Percentiles rank a stretch among this genome's conserved stretches.
phyloP scores from a whole-genome alignment of 2,888 invertebrate genomes.

The Incurvaria masculella region DNA sequence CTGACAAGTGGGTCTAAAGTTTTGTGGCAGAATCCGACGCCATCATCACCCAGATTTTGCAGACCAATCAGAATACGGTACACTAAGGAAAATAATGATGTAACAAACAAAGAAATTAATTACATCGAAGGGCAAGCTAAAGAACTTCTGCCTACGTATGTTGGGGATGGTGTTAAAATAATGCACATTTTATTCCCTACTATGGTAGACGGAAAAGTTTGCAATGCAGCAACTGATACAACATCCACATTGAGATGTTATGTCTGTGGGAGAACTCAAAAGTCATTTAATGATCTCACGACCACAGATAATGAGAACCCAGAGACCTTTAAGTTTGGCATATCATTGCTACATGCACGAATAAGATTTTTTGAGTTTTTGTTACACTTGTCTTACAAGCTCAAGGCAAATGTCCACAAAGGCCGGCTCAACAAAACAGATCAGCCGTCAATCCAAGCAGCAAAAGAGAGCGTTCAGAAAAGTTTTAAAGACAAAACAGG shows the following conservation, averaged over 20 bases:
- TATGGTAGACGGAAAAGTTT: too few relatives aligned
- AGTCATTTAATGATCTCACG: constrained; percentile 10
- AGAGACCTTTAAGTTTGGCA: constrained; percentile 5
- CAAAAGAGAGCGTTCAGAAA: constrained; percentile 15
- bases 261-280: constrained; percentile 11
- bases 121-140: too few relatives aligned
- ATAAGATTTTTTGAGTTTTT: constrained; percentile 1
- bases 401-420: constrained; percentile 12
- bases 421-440: constrained; percentile 7
- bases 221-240: constrained; percentile 5
- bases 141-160: too few relatives aligned
- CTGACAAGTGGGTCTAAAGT: too few relatives aligned
- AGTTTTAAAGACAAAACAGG: constrained; percentile 16
- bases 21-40: too few relatives aligned
- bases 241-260: constrained; percentile 8
- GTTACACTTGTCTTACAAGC: constrained; percentile 13
- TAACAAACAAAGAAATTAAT: too few relatives aligned
- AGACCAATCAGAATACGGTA: too few relatives aligned
- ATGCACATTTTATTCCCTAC: too few relatives aligned
- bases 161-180: too few relatives aligned
- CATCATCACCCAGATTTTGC: too few relatives aligned
- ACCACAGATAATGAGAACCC: too few relatives aligned
- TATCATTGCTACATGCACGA: constrained; percentile 5
- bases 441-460: constrained; percentile 1
- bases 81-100: too few relatives aligned